Evolutionary conservation across 2,888 invertebrate species (phyloP), one percentile per base, ranked within the genome.

Genomic region (Agrochola circellaris): DNA sequence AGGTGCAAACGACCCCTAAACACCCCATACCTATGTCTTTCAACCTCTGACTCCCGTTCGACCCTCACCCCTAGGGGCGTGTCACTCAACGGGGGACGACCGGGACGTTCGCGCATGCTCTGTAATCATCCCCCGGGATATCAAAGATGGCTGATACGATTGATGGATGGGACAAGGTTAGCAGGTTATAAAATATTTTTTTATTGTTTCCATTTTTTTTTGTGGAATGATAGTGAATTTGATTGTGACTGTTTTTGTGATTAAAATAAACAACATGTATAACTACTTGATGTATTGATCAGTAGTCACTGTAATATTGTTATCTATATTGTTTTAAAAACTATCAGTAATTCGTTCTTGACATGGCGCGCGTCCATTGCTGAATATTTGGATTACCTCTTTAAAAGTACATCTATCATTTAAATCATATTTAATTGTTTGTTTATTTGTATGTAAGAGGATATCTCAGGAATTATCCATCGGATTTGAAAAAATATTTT

Each of bases 81-180:
- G 94, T 92, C 93, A 74, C 94, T 34, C 94, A 79, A 91, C 92
- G 88, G 94, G 93, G 93, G 93, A 70, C 93, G 92, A 62, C 79
- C 20, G 56, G 45, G 23, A 62, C 81, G 81, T 62, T 79, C 93
- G 94, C 96, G 95, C 96, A 94, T 95, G 96, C 94, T 90, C 96
- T 93, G 90, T 95, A 90, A 95, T 94, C 93, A 92, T 86, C 81
- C 82, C 83, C 82, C 73, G 77, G 82, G 77, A 69, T 84, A 86
- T 84, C 92, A 96, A 96, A 95, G 93, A 95, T 96, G 95, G 95
- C 94, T 90, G 91, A 87, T 87, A 77, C 69, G 88, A 91, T 91
- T 92, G 91, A 93, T 93, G 85, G 89, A 80, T 84, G 70, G 79
- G 80, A 82, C 86, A 83, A 88, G 85, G 87, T 86, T 81, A 66